Evolutionary conservation across 1,140 invertebrate genomes (phyloP).

Genomic region (Coelopa frigida): DNA sequence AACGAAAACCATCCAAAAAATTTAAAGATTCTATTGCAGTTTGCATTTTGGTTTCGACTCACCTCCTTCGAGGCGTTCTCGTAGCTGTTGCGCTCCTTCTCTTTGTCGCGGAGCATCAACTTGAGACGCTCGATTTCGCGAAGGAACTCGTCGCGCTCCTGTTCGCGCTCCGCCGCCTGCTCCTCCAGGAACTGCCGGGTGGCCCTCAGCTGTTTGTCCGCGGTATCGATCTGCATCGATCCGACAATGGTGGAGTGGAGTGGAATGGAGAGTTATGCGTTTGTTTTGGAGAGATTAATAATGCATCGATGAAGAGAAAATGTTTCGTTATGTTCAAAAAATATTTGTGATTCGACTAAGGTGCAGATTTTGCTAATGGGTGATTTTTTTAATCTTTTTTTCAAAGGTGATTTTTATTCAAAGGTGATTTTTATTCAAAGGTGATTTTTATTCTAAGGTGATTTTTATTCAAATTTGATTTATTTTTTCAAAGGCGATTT

Average conservation of each 20-base stretch:
- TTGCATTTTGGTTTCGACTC: conserved; percentile 24
- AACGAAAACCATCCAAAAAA: conserved; percentile 17
- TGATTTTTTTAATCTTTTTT: too few species aligned
- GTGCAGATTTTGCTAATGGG: too few species aligned
- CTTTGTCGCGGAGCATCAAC: conserved; percentile 55
- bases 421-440: too few species aligned
- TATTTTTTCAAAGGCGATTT: too few species aligned
- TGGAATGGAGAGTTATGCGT: too few species aligned
- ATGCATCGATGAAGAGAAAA: too few species aligned
- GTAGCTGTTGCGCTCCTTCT: conserved; percentile 52
- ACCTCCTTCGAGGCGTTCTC: conserved; percentile 51
- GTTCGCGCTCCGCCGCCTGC: conserved; percentile 68
- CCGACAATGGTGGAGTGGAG: conserved; percentile 17
- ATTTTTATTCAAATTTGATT: too few species aligned
- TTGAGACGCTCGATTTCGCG: conserved; percentile 54
- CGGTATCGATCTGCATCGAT: conserved; percentile 65
- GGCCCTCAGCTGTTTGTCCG: conserved; percentile 67
- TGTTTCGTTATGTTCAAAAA: too few species aligned
- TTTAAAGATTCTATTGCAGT: neutral
- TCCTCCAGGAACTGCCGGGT: conserved; percentile 71
- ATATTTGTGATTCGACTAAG: too few species aligned
- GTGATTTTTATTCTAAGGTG: too few species aligned
- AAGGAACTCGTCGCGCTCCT: conserved; percentile 68
- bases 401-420: too few species aligned
- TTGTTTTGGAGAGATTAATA: too few species aligned